A percentile compares a stretch with the other conserved stretches of the same genome.
Evolutionary conservation across 2,888 invertebrate genomes (phyloP).

Genomic region (Agrilus cyanescens): DNA sequence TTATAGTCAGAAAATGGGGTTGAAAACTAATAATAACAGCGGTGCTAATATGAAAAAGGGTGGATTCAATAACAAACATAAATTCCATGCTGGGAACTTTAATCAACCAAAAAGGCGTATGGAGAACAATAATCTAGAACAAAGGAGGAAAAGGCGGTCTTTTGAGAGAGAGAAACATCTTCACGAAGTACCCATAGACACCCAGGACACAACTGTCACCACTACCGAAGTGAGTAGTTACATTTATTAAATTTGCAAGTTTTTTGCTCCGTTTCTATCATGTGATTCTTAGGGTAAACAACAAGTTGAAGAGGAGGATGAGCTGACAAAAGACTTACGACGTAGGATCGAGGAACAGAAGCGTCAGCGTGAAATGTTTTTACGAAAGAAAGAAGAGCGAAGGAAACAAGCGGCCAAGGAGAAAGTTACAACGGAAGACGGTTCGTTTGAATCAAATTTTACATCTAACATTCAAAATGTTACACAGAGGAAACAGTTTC

Average conservation of each 20-base stretch:
- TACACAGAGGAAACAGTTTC: background rate
- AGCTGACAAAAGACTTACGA: constrained; percentile 37
- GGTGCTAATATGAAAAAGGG: no score
- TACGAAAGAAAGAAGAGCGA: constrained; percentile 38
- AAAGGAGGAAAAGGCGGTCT: no score
- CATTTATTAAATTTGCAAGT: no score
- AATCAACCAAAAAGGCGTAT: no score
- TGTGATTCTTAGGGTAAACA: constrained; percentile 8
- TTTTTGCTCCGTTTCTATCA: background rate
- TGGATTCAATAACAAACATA: constrained; percentile 1
- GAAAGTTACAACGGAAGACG: constrained; percentile 10
- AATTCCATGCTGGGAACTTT: background rate
- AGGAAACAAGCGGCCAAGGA: constrained; percentile 35
- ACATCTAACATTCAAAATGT: background rate
- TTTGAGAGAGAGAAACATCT: constrained; percentile 9
- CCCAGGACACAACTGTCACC: no score
- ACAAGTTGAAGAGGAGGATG: constrained; percentile 36
- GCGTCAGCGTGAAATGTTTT: constrained; percentile 34
- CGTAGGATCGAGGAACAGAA: constrained; percentile 40
- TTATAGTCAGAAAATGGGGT: no score
- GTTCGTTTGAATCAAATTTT: background rate
- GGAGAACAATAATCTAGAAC: no score
- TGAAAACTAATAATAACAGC: no score
- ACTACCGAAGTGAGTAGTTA: no score
- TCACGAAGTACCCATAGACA: constrained; percentile 17